Evolutionary conservation across 2,797 vertebrate genomes (phyloP), one percentile per base, ranked within the genome.

Genomic region (Chromis chromis): DNA sequence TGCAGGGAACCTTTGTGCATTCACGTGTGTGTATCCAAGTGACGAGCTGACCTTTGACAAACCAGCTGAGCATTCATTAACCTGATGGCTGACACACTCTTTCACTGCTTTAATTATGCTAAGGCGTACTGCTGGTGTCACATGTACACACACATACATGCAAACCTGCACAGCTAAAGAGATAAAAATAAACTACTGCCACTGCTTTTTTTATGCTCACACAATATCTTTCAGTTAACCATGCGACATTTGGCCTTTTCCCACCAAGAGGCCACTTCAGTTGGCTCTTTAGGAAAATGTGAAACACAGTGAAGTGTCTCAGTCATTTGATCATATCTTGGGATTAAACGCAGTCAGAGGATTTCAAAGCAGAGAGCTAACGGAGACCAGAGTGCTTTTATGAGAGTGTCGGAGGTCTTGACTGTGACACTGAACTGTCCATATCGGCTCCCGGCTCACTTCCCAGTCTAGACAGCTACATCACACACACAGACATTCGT

Each of bases 31-130:
- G 46, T 13, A 16, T 7, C 59, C 64, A 24, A 49, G 36, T 73
- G 79, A 66, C 40, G 3, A 52, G 46, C 52, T 81, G 86, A 90
- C 82, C 88, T 92, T 90, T 88, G 79, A 70, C 80, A 3, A 73
- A n/a, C 25, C 55, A 10, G 73, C 76, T 78, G 65, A 86, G 75
- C 80, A 25, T 83, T 86, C 82, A 81, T 92, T 91, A 93, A 88
- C 70, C 74, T 66, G 65, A 83, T 48, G 70, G 60, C 73, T 81
- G 85, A 83, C 79, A 24, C 66, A 22, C 56, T 78, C 19, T 17
- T 62, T 70, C 66, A 58, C 48, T 61, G 69, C 72, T 86, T 83
- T 84, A 85, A 86, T 87, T 82, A 78, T 65, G 39, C 57, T 62
- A 24, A 55, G 59, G 61, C 44, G 76, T 82, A 89, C 76, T 69